These are phyloP conservation scores for Mamestra brassicae DNA, from an alignment of 2,888 invertebrate genomes.

Conservation along the genomic window DNA sequence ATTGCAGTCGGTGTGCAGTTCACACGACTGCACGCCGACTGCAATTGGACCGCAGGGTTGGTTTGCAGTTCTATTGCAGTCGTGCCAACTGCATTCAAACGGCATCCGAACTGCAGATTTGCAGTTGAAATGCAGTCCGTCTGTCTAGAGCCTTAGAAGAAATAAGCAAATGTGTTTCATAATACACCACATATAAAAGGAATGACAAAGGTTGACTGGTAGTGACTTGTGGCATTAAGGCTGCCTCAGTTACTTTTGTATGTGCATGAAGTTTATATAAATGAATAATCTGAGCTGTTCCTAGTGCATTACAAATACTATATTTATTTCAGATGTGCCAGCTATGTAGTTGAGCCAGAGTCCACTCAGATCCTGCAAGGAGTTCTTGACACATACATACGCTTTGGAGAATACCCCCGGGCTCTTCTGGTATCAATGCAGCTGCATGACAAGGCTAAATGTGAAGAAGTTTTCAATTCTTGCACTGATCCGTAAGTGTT, in stretches of 20 bases:
- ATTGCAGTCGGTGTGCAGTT: no score
- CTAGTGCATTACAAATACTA: background rate
- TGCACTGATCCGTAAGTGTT: constrained; percentile 94
- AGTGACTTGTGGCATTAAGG: background rate
- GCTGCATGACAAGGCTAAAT: constrained; percentile 95
- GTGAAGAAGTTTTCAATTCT: constrained; percentile 95
- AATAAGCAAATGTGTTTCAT: background rate
- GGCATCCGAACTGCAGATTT: no score
- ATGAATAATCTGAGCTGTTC: background rate
- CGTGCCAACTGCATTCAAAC: no score
- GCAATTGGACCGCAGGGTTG: no score
- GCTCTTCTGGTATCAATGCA: constrained; percentile 98
- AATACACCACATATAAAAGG: background rate
- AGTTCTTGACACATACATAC: constrained; percentile 95
- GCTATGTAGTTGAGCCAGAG: constrained; percentile 98
- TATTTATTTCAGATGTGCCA: constrained; percentile 94
- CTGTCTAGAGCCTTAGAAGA: no score
- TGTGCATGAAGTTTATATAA: no score
- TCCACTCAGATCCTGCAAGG: constrained; percentile 95
- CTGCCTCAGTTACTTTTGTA: background rate
- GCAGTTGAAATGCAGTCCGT: no score
- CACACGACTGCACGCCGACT: no score
- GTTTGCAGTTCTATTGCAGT: no score
- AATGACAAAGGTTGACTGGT: background rate
- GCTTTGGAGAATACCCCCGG: constrained; percentile 97